Percentiles rank a stretch among this genome's conserved stretches.
These are phyloP conservation scores for Pocillopora meandrina DNA, from an alignment of 92 coral and sea anemone genomes.

Conservation along the genomic window DNA sequence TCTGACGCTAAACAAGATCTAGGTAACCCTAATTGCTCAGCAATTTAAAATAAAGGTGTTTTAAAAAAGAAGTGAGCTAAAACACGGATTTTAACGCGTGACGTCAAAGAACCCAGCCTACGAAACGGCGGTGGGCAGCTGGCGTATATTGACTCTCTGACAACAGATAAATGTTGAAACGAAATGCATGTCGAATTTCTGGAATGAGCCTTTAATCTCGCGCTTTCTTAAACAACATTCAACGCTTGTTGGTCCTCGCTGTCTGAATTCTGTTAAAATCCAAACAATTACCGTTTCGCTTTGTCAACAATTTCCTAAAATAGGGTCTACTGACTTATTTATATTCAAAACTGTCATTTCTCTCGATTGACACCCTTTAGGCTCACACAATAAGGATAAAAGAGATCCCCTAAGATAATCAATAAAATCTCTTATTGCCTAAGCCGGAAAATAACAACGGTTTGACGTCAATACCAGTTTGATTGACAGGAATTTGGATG, in stretches of 20 bases:
- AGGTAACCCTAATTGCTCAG: neutral
- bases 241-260: neutral
- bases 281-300: constrained; percentile 10
- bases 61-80: neutral
- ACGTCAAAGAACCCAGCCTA: constrained; percentile 11
- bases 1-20: neutral
- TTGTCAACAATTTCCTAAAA: constrained; percentile 25
- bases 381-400: constrained; percentile 15
- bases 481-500: constrained; percentile 36
- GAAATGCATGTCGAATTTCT: constrained; percentile 26
- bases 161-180: neutral
- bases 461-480: constrained; percentile 35
- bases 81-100: constrained; percentile 14
- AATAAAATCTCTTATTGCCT: constrained; percentile 41
- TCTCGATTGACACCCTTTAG: constrained; percentile 28
- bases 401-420: constrained; percentile 21
- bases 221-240: constrained; percentile 10
- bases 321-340: constrained; percentile 11
- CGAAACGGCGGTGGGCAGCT: constrained; percentile 1
- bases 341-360: constrained; percentile 13
- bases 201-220: constrained; percentile 1
- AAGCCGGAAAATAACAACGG: constrained; percentile 39
- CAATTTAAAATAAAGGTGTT: constrained; percentile 12
- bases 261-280: constrained; percentile 26
- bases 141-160: constrained; percentile 22